Conservation (phyloP, 2,888 invertebrate genomes). For the Agrypnus murinus region DNA sequence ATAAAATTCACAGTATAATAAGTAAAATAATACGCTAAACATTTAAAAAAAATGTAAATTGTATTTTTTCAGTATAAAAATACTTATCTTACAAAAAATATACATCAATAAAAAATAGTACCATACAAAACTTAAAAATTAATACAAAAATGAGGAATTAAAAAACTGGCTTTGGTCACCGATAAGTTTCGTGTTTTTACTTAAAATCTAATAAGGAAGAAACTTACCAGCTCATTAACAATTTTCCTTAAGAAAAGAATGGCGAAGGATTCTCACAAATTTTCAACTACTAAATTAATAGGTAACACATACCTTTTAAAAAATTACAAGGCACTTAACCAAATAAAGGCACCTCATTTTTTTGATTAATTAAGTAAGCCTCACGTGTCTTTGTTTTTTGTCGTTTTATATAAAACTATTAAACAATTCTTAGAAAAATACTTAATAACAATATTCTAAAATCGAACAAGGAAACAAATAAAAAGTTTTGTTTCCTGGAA, state of each 20-base stretch:
- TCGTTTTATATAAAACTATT: slow-evolving; percentile 15
- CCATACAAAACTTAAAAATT: slow-evolving; percentile 43
- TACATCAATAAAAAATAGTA: slow-evolving; percentile 45
- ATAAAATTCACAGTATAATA: too few species aligned
- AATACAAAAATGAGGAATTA: slow-evolving; percentile 49
- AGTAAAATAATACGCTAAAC: too few species aligned
- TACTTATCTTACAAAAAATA: slow-evolving; percentile 35
- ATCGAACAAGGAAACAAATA: slow-evolving; percentile 30
- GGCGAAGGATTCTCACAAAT: slow-evolving; percentile 37
- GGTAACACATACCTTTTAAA: slow-evolving; percentile 40
- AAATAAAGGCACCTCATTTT: slow-evolving; percentile 42
- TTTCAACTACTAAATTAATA: slow-evolving; percentile 35
- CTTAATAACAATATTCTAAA: slow-evolving; percentile 42
- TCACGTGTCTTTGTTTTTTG: neutral
- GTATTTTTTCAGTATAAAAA: slow-evolving; percentile 50
- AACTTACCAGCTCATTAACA: slow-evolving; percentile 37
- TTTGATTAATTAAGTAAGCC: slow-evolving; percentile 4
- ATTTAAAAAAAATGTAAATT: slow-evolving; percentile 46
- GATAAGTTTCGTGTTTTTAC: slow-evolving; percentile 34
- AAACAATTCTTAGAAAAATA: slow-evolving; percentile 26
- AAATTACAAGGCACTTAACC: slow-evolving; percentile 14
- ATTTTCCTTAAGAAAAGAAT: slow-evolving; percentile 26
- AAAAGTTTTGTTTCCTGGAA: slow-evolving; percentile 27
- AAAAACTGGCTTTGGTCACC: slow-evolving; percentile 50
- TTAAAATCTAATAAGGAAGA: slow-evolving; percentile 25